Evolutionary conservation across 2,113 vertebrate species (phyloP).

Genomic region (Leptocoma aspasia): DNA sequence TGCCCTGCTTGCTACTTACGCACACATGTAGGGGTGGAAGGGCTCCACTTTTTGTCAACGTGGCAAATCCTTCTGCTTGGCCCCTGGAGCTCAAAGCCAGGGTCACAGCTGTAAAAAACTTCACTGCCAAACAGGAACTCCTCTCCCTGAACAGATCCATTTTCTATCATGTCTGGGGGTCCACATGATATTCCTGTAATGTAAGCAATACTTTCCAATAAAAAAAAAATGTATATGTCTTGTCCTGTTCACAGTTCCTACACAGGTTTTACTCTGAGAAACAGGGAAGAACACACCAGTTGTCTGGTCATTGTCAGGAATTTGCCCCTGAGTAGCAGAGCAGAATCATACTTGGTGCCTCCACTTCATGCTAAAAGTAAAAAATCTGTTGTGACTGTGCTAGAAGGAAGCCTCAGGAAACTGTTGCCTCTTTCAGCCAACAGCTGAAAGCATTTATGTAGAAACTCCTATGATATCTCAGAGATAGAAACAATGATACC

Average conservation of each 20-base stretch:
- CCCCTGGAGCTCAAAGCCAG: slow-evolving; percentile 67
- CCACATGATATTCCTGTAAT: slow-evolving; percentile 59
- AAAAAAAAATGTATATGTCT: neutral
- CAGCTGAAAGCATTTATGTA: neutral
- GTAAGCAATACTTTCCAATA: neutral
- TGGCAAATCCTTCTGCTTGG: slow-evolving; percentile 66
- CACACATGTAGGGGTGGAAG: slow-evolving; percentile 14
- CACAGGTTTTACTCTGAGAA: neutral
- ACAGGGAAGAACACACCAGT: neutral
- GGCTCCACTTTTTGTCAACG: slow-evolving; percentile 64
- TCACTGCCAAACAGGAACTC: slow-evolving; percentile 58
- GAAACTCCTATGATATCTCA: neutral
- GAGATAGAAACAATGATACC: neutral
- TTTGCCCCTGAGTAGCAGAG: neutral
- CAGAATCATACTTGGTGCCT: neutral
- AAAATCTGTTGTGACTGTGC: neutral
- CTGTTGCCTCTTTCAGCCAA: neutral
- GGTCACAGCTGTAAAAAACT: slow-evolving; percentile 62
- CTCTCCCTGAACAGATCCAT: slow-evolving; percentile 52
- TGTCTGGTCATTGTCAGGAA: neutral
- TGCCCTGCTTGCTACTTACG: slow-evolving; percentile 42
- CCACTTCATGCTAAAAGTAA: neutral
- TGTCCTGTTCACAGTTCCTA: neutral
- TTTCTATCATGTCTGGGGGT: slow-evolving; percentile 34
- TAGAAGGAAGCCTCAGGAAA: neutral